Percentiles rank a stretch among this genome's conserved stretches.
These are phyloP conservation scores for Gadopsis bispinosus DNA, from an alignment of 2,797 vertebrate species.

Conservation along the genomic window DNA sequence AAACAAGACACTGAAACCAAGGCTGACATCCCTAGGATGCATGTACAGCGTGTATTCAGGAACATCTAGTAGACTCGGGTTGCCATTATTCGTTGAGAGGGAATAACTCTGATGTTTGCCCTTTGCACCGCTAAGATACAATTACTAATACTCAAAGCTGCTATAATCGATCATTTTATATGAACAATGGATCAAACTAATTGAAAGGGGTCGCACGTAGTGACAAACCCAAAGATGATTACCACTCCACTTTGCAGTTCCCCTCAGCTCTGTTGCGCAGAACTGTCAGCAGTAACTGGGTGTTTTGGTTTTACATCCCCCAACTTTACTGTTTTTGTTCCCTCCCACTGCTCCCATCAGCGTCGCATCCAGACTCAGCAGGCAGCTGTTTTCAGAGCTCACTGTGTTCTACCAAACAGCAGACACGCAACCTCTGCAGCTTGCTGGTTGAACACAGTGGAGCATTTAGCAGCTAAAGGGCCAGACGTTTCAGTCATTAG, in stretches of 20 bases:
- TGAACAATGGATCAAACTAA: not conserved
- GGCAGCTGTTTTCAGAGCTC: constrained; percentile 23
- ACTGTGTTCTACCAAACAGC: not conserved
- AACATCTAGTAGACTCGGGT: not conserved
- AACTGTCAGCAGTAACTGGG: not conserved
- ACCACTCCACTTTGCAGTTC: not conserved
- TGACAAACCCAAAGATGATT: not conserved
- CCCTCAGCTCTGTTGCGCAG: not conserved
- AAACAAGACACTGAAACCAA: constrained; percentile 13
- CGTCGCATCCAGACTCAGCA: not conserved
- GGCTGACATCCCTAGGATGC: not conserved
- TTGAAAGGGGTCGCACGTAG: not conserved
- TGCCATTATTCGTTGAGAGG: not conserved
- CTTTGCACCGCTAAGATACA: not conserved
- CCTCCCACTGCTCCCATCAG: not conserved
- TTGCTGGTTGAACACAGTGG: not conserved
- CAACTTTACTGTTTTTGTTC: not conserved
- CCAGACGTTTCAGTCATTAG: constrained; percentile 10
- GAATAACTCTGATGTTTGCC: not conserved
- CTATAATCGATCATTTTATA: not conserved
- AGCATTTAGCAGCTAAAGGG: constrained; percentile 16
- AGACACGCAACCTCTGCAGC: constrained; percentile 8
- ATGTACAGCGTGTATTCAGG: not conserved
- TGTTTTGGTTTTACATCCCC: constrained; percentile 8
- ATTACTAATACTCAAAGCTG: not conserved